Percentiles rank a stretch among this genome's conserved stretches.
phyloP scores from a whole-genome alignment of 1,140 invertebrate genomes.

The Fopius arisanus region DNA sequence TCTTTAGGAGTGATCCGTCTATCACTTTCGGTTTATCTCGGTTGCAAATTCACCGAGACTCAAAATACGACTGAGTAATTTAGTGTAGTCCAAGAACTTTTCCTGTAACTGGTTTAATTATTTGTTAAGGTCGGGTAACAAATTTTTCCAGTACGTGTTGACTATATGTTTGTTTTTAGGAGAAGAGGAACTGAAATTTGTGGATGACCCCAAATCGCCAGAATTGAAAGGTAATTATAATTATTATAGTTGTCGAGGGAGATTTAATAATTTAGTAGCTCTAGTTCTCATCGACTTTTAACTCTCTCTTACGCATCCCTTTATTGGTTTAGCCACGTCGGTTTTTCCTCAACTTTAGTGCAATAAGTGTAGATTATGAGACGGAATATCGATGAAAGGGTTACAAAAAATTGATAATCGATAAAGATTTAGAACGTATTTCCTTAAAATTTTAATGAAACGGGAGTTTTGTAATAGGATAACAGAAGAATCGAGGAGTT shows the following conservation, averaged over 20 bases:
- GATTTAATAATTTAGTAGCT: conserved; percentile 25
- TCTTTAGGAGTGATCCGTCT: neutral
- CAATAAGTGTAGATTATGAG: neutral
- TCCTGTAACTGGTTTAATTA: neutral
- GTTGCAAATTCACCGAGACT: neutral
- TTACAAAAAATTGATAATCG: too few relatives aligned
- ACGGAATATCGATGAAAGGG: neutral
- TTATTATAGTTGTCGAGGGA: neutral
- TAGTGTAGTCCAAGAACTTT: neutral
- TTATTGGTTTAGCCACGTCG: neutral
- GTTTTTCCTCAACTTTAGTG: neutral
- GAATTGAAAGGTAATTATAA: conserved; percentile 46
- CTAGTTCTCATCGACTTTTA: conserved; percentile 30
- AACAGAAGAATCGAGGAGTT: too few relatives aligned
- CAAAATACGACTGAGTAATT: too few relatives aligned
- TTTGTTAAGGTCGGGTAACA: neutral
- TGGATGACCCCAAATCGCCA: conserved; percentile 47
- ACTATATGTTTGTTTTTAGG: conserved; percentile 43
- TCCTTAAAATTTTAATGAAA: too few relatives aligned
- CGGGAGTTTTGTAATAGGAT: too few relatives aligned
- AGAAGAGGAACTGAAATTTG: conserved; percentile 11
- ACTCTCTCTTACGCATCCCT: neutral
- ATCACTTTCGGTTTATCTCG: neutral
- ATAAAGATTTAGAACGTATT: too few relatives aligned
- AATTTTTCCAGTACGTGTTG: conserved; percentile 19